Percentiles rank a stretch among this genome's conserved stretches.
Conservation (phyloP, 1,140 invertebrate genomes). For the Drosophila chauvacae region DNA sequence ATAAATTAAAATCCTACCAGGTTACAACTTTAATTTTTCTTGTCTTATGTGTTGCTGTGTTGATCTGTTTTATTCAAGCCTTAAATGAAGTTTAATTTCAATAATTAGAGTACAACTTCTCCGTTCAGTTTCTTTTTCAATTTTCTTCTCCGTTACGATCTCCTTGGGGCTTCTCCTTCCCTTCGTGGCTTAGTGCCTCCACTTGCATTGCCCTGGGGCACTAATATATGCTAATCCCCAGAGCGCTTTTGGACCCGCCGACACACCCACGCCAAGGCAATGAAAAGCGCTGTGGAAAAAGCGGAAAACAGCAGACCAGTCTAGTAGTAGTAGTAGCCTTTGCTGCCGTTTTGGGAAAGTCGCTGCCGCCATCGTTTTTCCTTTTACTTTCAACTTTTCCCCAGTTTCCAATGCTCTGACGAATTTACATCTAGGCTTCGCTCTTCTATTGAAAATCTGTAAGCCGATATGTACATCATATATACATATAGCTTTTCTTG, state of each 20-base stretch:
- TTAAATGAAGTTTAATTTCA: not conserved
- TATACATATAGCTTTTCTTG: slow-evolving; percentile 54
- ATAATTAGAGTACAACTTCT: slow-evolving; percentile 6
- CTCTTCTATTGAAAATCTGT: slow-evolving; percentile 56
- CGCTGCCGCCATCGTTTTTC: slow-evolving; percentile 54
- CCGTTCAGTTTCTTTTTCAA: not conserved
- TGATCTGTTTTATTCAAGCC: not conserved
- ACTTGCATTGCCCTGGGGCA: slow-evolving; percentile 30
- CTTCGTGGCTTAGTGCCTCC: slow-evolving; percentile 31
- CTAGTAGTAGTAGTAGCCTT: slow-evolving; percentile 57
- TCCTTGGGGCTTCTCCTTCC: slow-evolving; percentile 18
- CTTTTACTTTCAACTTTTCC: slow-evolving; percentile 82
- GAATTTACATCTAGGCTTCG: slow-evolving; percentile 53
- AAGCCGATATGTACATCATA: slow-evolving; percentile 32
- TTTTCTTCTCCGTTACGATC: slow-evolving; percentile 23
- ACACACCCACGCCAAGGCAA: slow-evolving; percentile 67
- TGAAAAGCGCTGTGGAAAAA: slow-evolving; percentile 19
- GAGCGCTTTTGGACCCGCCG: slow-evolving; percentile 41
- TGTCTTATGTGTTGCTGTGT: not conserved
- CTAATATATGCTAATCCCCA: slow-evolving; percentile 65
- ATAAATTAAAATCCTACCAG: too few species aligned
- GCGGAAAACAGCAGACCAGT: slow-evolving; percentile 34
- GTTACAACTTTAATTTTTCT: not conserved
- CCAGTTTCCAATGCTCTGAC: slow-evolving; percentile 32
- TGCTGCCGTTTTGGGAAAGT: slow-evolving; percentile 71